Percentiles rank a stretch among this genome's conserved stretches.
Conservation (phyloP, 2,797 vertebrate species). For the Anguilla pacifica region DNA sequence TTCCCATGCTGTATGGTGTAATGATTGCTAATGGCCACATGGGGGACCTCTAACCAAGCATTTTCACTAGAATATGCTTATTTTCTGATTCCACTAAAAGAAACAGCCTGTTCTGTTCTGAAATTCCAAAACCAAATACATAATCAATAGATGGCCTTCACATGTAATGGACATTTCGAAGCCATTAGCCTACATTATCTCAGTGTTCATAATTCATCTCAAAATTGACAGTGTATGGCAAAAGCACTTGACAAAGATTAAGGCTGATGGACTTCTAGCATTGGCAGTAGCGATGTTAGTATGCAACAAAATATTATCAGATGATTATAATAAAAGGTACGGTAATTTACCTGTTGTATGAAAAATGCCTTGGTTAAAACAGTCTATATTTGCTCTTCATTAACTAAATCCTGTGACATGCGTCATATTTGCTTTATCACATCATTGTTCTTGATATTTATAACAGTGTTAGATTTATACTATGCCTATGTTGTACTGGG, state of each 20-base stretch:
- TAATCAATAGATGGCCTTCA: conserved; percentile 78
- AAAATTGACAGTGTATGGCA: conserved; percentile 33
- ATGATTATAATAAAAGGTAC: not conserved
- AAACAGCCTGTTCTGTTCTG: conserved; percentile 70
- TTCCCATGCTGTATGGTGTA: conserved; percentile 8
- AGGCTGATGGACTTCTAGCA: conserved; percentile 22
- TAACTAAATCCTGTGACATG: not conserved
- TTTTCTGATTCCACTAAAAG: conserved; percentile 62
- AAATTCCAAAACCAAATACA: conserved; percentile 57
- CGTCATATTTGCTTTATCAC: not conserved
- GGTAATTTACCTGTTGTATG: not conserved
- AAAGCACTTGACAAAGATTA: conserved; percentile 30
- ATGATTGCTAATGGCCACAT: conserved; percentile 55
- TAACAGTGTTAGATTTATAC: not conserved
- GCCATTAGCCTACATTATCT: conserved; percentile 77
- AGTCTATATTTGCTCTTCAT: not conserved
- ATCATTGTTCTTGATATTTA: not conserved
- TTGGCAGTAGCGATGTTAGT: not conserved
- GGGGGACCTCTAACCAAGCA: conserved; percentile 64
- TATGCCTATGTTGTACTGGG: not conserved
- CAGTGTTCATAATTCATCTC: conserved; percentile 50
- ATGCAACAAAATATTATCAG: not conserved
- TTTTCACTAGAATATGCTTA: conserved; percentile 46
- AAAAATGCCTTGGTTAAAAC: not conserved
- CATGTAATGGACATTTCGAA: conserved; percentile 81